phyloP scores from a whole-genome alignment of 2,113 vertebrate genomes.

The Lophotis ruficrista region DNA sequence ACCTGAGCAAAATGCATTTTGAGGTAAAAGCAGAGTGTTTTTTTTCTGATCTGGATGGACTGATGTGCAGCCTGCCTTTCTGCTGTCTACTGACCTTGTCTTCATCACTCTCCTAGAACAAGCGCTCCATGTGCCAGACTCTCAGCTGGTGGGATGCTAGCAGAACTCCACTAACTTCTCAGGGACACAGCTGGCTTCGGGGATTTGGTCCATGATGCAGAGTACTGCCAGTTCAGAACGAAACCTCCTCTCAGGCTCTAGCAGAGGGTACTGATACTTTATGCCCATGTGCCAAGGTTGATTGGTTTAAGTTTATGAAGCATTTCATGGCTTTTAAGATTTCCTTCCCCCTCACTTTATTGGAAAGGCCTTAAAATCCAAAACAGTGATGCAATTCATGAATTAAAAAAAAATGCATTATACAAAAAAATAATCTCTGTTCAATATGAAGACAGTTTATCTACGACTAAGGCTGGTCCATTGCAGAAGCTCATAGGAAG shows the following conservation, averaged over 20 bases:
- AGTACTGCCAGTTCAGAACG: not conserved
- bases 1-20: not conserved
- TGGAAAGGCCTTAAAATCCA: not conserved
- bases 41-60: not conserved
- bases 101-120: not conserved
- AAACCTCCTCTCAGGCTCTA: not conserved
- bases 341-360: not conserved
- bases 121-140: not conserved
- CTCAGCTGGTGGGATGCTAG: not conserved
- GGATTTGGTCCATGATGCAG: not conserved
- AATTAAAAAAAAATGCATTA: not conserved
- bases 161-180: not conserved
- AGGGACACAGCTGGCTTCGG: accelerated
- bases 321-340: not conserved
- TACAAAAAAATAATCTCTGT: not conserved
- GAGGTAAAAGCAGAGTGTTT: not conserved
- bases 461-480: not conserved
- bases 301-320: not conserved
- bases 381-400: not conserved
- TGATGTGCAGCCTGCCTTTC: not conserved
- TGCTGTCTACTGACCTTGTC: not conserved
- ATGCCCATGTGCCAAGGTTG: not conserved
- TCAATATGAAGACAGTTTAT: not conserved
- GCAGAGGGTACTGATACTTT: not conserved
- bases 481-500: not conserved